Base-by-base conservation (phyloP, 2,797 vertebrate species). In the Alca torda region DNA sequence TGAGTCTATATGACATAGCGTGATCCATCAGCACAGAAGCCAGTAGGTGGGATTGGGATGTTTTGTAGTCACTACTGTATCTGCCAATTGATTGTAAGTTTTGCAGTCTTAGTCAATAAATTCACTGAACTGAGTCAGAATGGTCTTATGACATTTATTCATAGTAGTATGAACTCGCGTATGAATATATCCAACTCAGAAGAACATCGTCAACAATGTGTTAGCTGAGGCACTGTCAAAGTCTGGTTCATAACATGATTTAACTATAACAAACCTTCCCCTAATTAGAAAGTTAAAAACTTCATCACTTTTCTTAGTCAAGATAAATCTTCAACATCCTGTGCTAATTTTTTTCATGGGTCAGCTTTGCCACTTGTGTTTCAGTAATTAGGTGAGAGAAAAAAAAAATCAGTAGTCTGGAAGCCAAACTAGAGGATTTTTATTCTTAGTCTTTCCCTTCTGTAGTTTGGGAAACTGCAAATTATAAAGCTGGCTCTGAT, bases 131-230 rank as follows among this genome's bases (percentile, higher is more conserved):
- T 93, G 95, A 94, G 81, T 93, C 91, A 95, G 84, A 93, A 89
- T 31, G 50, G 81, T 91, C 95, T 93, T 68, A 68, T 80, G 87
- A 95, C 79, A 80, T 94, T 94, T 93, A 95, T 93, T 96, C 92
- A 93, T 51, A 77, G 61, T 25, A 87, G 37, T 39, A 63, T 43
- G 60, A 94, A 79, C 39, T 90, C 90, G 63, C 37, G 20, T 51
- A 68, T 43, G 64, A 94, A 85, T 77, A 77, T 74, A 80, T 51
- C 84, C 67, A 60, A 59, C 63, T 82, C 68, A 92, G 68, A 46
- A 77, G 48, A 96, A 35, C n/a, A 89, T 68, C 53, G 73, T 56
- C 67, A 74, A 10, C 73, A 48, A 16, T 8, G 14, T 63, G 54
- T 46, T 79, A 87, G 67, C 26, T 79, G 73, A 94, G 39, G 68